phyloP scores from a whole-genome alignment of 1,140 invertebrate species.

The Campoletis sonorensis region DNA sequence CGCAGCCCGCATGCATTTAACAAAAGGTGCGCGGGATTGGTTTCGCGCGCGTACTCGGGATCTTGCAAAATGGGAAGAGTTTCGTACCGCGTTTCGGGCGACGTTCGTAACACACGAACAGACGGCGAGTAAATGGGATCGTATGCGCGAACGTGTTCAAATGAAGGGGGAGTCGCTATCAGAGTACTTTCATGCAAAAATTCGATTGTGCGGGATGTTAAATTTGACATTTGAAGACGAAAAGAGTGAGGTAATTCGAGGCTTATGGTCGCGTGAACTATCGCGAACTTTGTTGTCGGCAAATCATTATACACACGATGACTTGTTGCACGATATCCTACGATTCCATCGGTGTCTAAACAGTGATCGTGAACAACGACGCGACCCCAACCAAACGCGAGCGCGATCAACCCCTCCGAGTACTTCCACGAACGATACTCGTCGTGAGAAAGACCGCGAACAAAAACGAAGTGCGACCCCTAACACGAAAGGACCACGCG shows the following conservation, averaged over 20 bases:
- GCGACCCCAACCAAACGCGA: too few relatives aligned
- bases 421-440: too few relatives aligned
- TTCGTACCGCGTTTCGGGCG: slow-evolving; percentile 38
- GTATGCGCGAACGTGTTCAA: slow-evolving; percentile 45
- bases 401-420: too few relatives aligned
- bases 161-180: slow-evolving; percentile 8
- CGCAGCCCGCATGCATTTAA: slow-evolving; percentile 45
- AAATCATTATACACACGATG: neutral
- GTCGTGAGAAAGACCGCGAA: too few relatives aligned
- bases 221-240: slow-evolving; percentile 38
- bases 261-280: slow-evolving; percentile 50
- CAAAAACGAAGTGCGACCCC: too few relatives aligned
- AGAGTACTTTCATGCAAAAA: slow-evolving; percentile 51
- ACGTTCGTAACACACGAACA: slow-evolving; percentile 39
- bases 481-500: too few relatives aligned
- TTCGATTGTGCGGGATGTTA: slow-evolving; percentile 45
- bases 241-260: slow-evolving; percentile 50
- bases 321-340: neutral
- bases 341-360: neutral
- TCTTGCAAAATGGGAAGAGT: slow-evolving; percentile 23
- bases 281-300: slow-evolving; percentile 7
- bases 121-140: slow-evolving; percentile 39
- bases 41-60: slow-evolving; percentile 35
- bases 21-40: slow-evolving; percentile 46
- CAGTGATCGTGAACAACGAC: too few relatives aligned